Base-by-base conservation (phyloP, 2,797 vertebrate genomes). In the Coluber constrictor region DNA sequence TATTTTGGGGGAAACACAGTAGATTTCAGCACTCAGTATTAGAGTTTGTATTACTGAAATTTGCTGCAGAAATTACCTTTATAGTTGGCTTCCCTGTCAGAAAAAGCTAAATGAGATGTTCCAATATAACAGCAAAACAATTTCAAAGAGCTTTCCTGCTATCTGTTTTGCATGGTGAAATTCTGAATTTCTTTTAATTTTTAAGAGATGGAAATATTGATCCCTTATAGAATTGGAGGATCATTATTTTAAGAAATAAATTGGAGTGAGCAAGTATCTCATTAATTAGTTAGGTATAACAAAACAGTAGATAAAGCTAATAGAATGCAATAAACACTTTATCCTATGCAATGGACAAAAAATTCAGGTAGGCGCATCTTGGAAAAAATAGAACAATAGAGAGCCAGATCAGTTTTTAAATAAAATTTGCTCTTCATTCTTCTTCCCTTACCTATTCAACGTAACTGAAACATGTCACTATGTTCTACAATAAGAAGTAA, bases 321-420 rank as follows among this genome's bases (percentile, higher is more conserved):
- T 95, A 94, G 96, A 96, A 96, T 96, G 96, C 94, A 94, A 95
- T 93, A 94, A 95, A 95, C 94, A 79, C 94, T 93, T 83, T 96
- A 95, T 96, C 96, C 95, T 96, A 95, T 96, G 95, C 94, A 93
- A 93, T 95, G 95, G 94, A 95, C 95, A 94, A 97, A 95, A 96
- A 96, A 97, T 95, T 94, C 89, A 94, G 93, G 92, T 96, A 95
- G 91, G 94, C 95, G 94, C 57, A n/a, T 60, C 32, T 51, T 60
- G 5, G 59, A 87, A 55, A 94, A 96, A 96, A 94, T 90, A 91
- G 95, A 96, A 94, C 95, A 93, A n/a, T 91, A 93, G 93, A 95
- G 94, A 95, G 94, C 92, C 95, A 95, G 94, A 96, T 47, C 90
- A 93, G 94, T 92, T 97, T 95, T 96, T 94, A 96, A 96, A 96